phyloP scores from a whole-genome alignment of 1,140 invertebrate species.

The Hylaeus anthracinus region DNA sequence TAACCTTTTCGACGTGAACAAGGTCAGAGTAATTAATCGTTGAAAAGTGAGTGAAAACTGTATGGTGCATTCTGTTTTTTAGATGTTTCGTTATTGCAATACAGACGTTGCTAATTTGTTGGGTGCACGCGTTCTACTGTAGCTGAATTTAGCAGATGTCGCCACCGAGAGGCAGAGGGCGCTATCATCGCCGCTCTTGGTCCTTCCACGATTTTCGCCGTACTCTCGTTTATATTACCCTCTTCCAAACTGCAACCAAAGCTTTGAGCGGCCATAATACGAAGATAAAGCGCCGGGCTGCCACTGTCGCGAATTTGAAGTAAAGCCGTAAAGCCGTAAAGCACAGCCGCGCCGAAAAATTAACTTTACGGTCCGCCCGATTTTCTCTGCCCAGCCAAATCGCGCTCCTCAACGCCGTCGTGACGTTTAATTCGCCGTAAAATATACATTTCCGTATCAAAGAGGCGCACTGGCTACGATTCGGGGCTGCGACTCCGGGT shows the following conservation, averaged over 20 bases:
- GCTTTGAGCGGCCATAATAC: background rate
- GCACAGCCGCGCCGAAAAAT: constrained; percentile 30
- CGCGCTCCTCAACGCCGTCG: background rate
- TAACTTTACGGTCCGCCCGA: background rate
- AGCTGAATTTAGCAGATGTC: background rate
- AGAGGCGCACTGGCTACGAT: background rate
- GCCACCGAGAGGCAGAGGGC: background rate
- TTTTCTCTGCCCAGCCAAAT: background rate
- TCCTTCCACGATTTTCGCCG: background rate
- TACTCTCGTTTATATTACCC: too few species aligned
- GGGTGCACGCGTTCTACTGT: background rate
- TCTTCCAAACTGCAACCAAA: background rate
- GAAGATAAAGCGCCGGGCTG: background rate
- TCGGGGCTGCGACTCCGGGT: background rate
- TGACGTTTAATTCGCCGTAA: constrained; percentile 10
- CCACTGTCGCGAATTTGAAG: background rate
- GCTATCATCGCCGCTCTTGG: background rate
- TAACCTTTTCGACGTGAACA: too few species aligned
- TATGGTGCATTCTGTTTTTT: too few species aligned
- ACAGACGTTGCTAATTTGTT: background rate
- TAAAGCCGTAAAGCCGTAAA: constrained; percentile 23
- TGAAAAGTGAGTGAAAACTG: background rate
- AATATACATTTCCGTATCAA: background rate
- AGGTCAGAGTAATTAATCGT: background rate
- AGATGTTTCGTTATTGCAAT: background rate